phyloP scores from a whole-genome alignment of 2,113 vertebrate species.

The Dromaius novaehollandiae region DNA sequence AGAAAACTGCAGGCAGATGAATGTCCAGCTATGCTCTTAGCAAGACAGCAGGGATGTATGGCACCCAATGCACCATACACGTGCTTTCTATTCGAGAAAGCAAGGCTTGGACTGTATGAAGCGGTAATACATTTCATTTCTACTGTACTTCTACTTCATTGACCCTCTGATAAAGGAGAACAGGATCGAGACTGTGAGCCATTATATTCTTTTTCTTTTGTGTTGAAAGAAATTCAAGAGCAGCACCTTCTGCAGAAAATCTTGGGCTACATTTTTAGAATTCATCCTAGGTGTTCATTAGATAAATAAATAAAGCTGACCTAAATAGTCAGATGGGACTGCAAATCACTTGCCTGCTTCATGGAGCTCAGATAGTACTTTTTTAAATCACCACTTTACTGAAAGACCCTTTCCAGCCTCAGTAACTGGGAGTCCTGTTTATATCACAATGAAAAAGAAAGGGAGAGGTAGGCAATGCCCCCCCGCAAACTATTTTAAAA shows the following conservation, averaged over 20 bases:
- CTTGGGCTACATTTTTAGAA: background rate
- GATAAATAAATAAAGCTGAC: background rate
- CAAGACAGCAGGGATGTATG: background rate
- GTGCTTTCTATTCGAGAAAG: background rate
- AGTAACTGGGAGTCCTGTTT: background rate
- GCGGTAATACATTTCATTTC: background rate
- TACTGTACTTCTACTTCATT: background rate
- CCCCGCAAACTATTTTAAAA: background rate
- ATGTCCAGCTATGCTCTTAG: background rate
- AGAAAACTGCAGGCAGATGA: background rate
- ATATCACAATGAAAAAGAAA: background rate
- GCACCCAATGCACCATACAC: background rate
- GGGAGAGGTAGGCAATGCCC: background rate
- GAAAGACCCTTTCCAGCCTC: background rate
- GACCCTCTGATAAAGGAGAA: background rate
- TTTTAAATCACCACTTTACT: background rate
- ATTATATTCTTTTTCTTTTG: background rate
- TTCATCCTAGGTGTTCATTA: background rate
- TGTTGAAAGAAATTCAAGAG: background rate
- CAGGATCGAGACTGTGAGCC: background rate
- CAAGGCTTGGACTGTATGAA: background rate
- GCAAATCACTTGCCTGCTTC: background rate
- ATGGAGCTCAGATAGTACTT: background rate
- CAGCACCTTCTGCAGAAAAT: background rate
- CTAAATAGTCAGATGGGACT: background rate